Base-by-base conservation (phyloP, 2,888 invertebrate genomes). In the Pristionchus fissidentatus region DNA sequence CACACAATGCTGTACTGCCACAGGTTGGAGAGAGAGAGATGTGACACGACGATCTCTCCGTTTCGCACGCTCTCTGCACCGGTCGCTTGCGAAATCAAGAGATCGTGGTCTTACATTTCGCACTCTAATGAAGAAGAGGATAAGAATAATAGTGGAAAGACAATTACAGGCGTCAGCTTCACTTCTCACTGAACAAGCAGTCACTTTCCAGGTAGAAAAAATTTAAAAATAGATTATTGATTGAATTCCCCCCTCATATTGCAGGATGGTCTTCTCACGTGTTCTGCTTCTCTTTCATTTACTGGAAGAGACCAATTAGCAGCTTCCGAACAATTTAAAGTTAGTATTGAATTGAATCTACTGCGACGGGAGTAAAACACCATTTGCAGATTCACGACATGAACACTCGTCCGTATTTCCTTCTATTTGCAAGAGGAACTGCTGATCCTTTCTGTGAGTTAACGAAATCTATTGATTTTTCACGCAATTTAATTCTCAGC, bases 341-440 rank as follows among this genome's bases (percentile, higher is more conserved):
- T 86, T n/a, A 41, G 8, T 26, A 0, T 55, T 55, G 26, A 57
- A 26, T 26, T 26, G 29, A 57, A n/a, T 3, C 15, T 1, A 29
- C 22, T 75, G 43, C n/a, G 0, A 32, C 49, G 41, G 15, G n/a
- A 3, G 1, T 32, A 41, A 46, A 49, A 15, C n/a, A n/a, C 10
- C 19, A n/a, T 66, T 82, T 85, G 8, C 57, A 87, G 85, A 79
- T 89, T 66, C 88, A 88, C 81, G 87, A 89, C 55, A 77, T 89
- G 15, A 87, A 88, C 55, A 62, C 73, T 22, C 85, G 84, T 22
- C 78, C 85, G 7, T 88, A 87, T 82, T 86, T 88, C 84, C 84
- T 89, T 29, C 78, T 89, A 13, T 88, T 89, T 55, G 88, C 89
- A 19, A 32, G 88, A 15, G 89, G 89, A 84, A 88, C 83, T 79